Evolutionary conservation across 2,888 invertebrate genomes (phyloP), one percentile per base, ranked within the genome.

Genomic region (Polietes domitor): DNA sequence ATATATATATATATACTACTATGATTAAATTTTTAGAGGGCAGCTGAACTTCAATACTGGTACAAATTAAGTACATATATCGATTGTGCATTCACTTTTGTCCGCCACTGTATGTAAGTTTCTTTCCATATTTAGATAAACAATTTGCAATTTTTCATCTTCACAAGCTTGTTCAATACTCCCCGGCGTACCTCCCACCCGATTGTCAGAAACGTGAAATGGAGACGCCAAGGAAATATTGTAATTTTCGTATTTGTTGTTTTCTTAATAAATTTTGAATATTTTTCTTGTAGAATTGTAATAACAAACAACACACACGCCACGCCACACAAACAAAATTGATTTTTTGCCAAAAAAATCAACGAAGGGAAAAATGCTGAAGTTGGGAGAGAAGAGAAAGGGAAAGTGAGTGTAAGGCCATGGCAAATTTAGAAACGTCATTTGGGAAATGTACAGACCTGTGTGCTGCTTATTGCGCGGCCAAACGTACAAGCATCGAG

Each of bases 271-370:
- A 47, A 79, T 81, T 73, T 41, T 28, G 21, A 70, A 78, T 26
- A 71, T 37, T 72, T 68, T 68, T 80, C 76, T 78, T 78, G 76
- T n/a, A 19, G 73, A 80, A 72, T 77, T 24, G 21, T 50, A 72
- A 41, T 15, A 72, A 58, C n/a, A 58, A 4, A 43, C 74, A 37
- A 55, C 55, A 50, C 61, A 26, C 19, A 28, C 26, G 55, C 32
- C 32, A 32, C 32, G 32, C 32, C 53, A 55, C 24, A 63, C 55
- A 77, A 26, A 63, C 19, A 65, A 84, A 84, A 84, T 84, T 84
- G 81, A 84, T 81, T 84, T 81, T 78, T 68, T 81, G 81, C 84
- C 84, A 84, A 84, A 84, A n/a, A 78, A 74, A 71, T 63, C 70
- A 71, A 80, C 41, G 3, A 65, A 71, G 73, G 53, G 58, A 43